Base-by-base conservation (phyloP, 1,140 invertebrate species). In the Prorops nasuta region DNA sequence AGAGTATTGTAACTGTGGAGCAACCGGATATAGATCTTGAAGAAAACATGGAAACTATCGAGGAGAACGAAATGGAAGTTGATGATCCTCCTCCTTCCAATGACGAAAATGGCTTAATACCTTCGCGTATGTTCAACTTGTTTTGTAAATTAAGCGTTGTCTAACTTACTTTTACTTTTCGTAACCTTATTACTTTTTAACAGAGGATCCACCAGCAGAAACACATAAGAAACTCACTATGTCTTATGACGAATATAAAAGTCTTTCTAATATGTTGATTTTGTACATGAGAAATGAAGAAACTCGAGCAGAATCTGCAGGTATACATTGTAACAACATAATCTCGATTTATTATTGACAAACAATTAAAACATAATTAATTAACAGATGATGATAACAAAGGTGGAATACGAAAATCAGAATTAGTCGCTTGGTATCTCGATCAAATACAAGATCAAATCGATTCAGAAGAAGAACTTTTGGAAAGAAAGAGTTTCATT, bases 1-100 rank as follows among this genome's bases (percentile, higher is more conserved):
- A 98, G 70, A 98, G 96, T 3, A 98, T 99, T 54, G 94, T 99
- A 43, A 84, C 94, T 32, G 94, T 99, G 3, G 96, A 98, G 71
- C 95, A 98, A 60, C 94, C 96, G 0, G 97, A 99, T 71, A 92
- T 99, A 40, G 88, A 96, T 69, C 78, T 99, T 16, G 91, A 96
- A 34, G 90, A 92, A 40, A 89, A 90, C 15, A 79, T 74, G 12
- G 76, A 81, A 4, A 63, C 71, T 21, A n/a, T n/a, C n/a, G 82
- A 68, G 2, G 64, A 81, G 22, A 71, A 77, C 1, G 72, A 65
- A 42, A 79, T 80, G 71, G 77, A 81, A 15, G 71, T 81, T 1
- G 81, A 84, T 46, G 76, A 84, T 28, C 74, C 64, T 34, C 63
- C 66, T 7, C 66, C 78, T 43, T 69, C 76, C 51, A 78, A 76